Conservation (phyloP, 2,888 invertebrate genomes). For the Pollenia labialis region DNA sequence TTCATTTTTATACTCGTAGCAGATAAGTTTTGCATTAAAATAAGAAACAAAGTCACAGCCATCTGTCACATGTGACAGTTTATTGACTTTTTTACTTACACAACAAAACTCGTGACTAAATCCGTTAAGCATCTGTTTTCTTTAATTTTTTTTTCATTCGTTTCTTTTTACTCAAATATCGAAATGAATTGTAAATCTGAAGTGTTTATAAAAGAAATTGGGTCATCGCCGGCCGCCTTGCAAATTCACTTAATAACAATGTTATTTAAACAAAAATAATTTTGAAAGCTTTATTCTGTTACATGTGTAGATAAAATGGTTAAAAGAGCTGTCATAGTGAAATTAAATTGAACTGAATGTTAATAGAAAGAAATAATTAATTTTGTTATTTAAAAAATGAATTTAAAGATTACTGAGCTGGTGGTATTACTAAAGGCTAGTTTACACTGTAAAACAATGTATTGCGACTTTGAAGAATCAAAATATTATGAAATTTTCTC, state of each 20-base stretch:
- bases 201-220: conserved; percentile 22
- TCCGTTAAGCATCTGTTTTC: conserved; percentile 40
- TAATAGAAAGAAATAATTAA: no score
- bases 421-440: no score
- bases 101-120: conserved; percentile 60
- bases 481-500: no score
- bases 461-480: no score
- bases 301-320: neutral
- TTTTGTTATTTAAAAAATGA: no score
- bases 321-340: neutral
- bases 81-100: conserved; percentile 54
- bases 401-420: no score
- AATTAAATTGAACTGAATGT: no score
- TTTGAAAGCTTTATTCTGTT: neutral
- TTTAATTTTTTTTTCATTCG: neutral
- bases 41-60: conserved; percentile 30
- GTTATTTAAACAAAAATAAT: neutral
- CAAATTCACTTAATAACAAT: conserved; percentile 22
- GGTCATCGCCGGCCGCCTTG: conserved; percentile 37
- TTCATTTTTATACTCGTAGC: neutral
- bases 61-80: conserved; percentile 66
- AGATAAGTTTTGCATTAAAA: conserved; percentile 38
- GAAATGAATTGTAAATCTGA: conserved; percentile 24
- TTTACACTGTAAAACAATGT: no score
- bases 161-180: conserved; percentile 3